A percentile compares a stretch with the other conserved stretches of the same genome.
These are phyloP conservation scores for Philereme vetulata DNA, from an alignment of 2,888 invertebrate species.

Conservation along the genomic window DNA sequence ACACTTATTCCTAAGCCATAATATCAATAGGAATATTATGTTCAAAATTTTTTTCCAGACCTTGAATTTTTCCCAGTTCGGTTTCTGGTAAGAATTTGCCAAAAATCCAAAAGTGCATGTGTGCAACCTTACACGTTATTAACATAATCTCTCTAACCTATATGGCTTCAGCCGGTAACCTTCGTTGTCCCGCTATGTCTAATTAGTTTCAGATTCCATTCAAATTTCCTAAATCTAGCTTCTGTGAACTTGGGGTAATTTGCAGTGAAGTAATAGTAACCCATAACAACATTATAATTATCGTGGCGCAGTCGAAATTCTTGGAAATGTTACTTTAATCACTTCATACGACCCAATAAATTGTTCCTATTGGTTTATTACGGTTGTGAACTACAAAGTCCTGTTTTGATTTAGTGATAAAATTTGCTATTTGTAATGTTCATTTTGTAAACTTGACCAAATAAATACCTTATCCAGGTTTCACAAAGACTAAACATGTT, in stretches of 20 bases:
- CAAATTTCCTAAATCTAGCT: constrained; percentile 13
- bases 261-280: constrained; percentile 48
- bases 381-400: constrained; percentile 58
- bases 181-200: neutral
- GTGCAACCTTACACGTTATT: too few relatives aligned
- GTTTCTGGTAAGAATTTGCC: too few relatives aligned
- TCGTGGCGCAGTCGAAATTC: constrained; percentile 59
- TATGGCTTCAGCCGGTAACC: too few relatives aligned
- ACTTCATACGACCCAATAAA: constrained; percentile 73
- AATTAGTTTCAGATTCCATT: constrained; percentile 5
- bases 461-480: neutral
- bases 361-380: constrained; percentile 69
- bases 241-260: constrained; percentile 29
- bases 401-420: constrained; percentile 64
- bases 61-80: too few relatives aligned
- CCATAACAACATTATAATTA: constrained; percentile 76
- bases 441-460: constrained; percentile 7
- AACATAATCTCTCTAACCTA: too few relatives aligned
- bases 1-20: too few relatives aligned
- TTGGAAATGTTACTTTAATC: constrained; percentile 79
- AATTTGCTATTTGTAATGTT: constrained; percentile 51
- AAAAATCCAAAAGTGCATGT: too few relatives aligned
- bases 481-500: too few relatives aligned
- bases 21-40: too few relatives aligned
- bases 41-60: too few relatives aligned